Base-by-base conservation (phyloP, 2,113 vertebrate genomes). In the Pseudorectes ferrugineus region DNA sequence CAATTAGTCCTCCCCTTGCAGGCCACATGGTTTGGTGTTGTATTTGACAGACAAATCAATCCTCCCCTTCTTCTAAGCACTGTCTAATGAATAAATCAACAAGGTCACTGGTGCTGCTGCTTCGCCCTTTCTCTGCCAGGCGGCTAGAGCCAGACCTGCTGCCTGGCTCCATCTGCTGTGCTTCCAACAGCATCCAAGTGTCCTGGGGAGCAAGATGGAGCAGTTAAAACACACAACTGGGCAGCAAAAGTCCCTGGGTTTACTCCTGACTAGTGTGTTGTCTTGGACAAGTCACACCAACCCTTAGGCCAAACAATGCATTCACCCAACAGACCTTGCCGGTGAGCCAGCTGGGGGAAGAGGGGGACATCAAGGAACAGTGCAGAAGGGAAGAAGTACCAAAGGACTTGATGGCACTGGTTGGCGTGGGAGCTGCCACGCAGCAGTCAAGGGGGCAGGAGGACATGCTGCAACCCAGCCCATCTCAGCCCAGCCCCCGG, bases 21-120 rank as follows among this genome's bases (percentile, higher is more conserved):
- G 82, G 90, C 93, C 65, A 3, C 93, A 76, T 86, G 79, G 83
- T 91, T 97, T 94, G 54, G 65, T 85, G 95, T 87, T 81, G 90
- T 83, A 63, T 95, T 85, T 96, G 97, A 96, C 96, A 97, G 97
- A 92, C 95, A 95, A 97, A 97, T 97, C 96, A 94, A 97, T 97
- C 95, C 89, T 94, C 92, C 81, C 85, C 75, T 86, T 89, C 81
- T 96, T 88, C 95, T 83, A 71, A 96, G 79, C 93, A 54, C 72
- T 90, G 90, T 62, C 94, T 96, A 89, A 96, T 97, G 96, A 97
- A 97, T 97, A 97, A 96, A 96, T 95, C 96, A 97, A 93, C 95
- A 94, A 97, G 97, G 96, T 97, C 87, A 92, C 65, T 43, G 35
- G 61, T 96, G 96, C 79, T 92, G 70, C 86, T 65, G 89, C 91